Conservation (phyloP, 2,797 vertebrate genomes). For the Pithecia hirsuta region DNA sequence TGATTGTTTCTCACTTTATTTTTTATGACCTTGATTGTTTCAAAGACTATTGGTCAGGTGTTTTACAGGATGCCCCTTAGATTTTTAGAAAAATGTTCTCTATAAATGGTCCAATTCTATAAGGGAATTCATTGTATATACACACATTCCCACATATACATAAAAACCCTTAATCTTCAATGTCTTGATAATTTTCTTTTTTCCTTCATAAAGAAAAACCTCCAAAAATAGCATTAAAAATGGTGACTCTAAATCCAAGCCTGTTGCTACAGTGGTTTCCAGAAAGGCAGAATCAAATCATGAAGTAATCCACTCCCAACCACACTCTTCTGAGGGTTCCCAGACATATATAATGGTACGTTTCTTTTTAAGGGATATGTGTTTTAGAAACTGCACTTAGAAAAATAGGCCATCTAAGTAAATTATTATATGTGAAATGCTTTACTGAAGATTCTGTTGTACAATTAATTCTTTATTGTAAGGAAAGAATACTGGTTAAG, state of each 20-base stretch:
- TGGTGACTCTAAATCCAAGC: constrained; percentile 81
- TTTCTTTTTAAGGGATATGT: constrained; percentile 27
- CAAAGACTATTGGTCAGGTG: neutral
- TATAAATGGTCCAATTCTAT: constrained; percentile 6
- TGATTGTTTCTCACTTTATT: neutral
- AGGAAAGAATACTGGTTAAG: neutral
- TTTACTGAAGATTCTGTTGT: constrained; percentile 9
- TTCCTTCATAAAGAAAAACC: constrained; percentile 89
- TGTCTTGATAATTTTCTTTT: constrained; percentile 50
- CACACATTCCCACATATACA: neutral
- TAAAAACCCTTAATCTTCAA: neutral
- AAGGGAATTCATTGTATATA: neutral
- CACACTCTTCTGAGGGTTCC: constrained; percentile 74
- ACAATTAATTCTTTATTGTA: neutral
- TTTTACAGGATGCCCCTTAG: neutral
- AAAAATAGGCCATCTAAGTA: neutral
- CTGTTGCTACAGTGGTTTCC: constrained; percentile 71
- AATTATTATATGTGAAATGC: neutral
- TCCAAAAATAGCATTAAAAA: constrained; percentile 90
- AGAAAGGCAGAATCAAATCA: constrained; percentile 73
- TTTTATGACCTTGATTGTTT: constrained; percentile 18
- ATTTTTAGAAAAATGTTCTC: constrained; percentile 18
- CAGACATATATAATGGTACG: constrained; percentile 85
- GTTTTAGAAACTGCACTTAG: neutral
- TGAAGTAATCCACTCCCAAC: constrained; percentile 45